Percentiles rank a stretch among this genome's conserved stretches.
Evolutionary conservation across 2,113 vertebrate species (phyloP).

Genomic region (Sander vitreus): DNA sequence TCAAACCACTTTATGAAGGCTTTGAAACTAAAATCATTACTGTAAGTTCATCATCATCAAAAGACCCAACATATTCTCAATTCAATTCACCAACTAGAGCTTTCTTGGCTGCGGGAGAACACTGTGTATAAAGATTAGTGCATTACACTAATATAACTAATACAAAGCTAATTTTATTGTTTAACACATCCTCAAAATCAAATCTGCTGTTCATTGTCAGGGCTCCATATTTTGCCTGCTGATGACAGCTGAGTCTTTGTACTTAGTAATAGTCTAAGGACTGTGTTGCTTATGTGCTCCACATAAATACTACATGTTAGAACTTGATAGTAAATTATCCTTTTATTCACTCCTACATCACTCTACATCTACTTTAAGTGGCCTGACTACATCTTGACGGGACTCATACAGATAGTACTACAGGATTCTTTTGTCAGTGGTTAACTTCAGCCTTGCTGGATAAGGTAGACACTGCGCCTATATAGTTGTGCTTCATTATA

Average conservation of each 20-base stretch:
- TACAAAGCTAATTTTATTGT: background rate
- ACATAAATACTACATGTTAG: background rate
- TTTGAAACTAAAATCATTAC: background rate
- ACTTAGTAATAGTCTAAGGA: background rate
- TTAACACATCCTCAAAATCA: background rate
- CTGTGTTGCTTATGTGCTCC: background rate
- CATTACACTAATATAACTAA: background rate
- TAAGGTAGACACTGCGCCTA: background rate
- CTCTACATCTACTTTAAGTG: background rate
- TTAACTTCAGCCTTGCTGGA: background rate
- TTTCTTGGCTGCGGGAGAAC: background rate
- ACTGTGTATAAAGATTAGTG: background rate
- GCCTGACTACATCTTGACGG: background rate
- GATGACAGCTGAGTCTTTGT: background rate
- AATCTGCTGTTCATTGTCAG: background rate
- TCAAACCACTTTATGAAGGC: background rate
- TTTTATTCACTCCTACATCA: background rate
- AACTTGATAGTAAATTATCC: background rate
- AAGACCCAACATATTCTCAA: too few relatives aligned
- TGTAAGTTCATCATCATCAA: background rate
- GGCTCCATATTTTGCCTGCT: background rate
- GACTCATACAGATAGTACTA: background rate
- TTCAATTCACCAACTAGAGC: background rate
- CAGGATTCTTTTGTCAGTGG: background rate
- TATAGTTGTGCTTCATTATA: background rate